Conservation (phyloP, 2,797 vertebrate genomes). For the Poecilia picta region DNA sequence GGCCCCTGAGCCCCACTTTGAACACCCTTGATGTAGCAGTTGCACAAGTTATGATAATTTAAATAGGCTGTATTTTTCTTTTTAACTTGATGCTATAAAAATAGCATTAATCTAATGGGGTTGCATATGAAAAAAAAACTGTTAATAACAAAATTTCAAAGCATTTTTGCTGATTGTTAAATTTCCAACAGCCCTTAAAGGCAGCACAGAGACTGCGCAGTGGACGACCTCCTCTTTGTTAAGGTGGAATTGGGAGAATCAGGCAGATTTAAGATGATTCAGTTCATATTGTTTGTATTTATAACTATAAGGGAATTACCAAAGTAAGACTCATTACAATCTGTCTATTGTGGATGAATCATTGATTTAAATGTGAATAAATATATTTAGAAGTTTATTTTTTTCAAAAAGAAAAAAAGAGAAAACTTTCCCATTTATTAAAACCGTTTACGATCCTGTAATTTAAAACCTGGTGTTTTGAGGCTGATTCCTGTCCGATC, state of each 20-base stretch:
- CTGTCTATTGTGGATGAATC: neutral
- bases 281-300: neutral
- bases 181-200: conserved; percentile 35
- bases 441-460: conserved; percentile 12
- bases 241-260: conserved; percentile 63
- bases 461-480: conserved; percentile 41
- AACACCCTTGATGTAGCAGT: too few species aligned
- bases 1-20: too few species aligned
- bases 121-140: neutral
- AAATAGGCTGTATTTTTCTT: too few species aligned
- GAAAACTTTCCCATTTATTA: neutral
- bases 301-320: neutral
- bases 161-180: neutral
- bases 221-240: conserved; percentile 39
- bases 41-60: too few species aligned
- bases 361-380: neutral
- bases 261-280: conserved; percentile 7
- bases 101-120: neutral
- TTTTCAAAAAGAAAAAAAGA: neutral
- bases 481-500: conserved; percentile 52
- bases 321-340: neutral
- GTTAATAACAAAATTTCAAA: neutral
- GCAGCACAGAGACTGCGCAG: conserved; percentile 36
- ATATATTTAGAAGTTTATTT: neutral
- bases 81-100: too few species aligned